Conservation (phyloP, 2,113 vertebrate genomes). For the Seriola dumerili region DNA sequence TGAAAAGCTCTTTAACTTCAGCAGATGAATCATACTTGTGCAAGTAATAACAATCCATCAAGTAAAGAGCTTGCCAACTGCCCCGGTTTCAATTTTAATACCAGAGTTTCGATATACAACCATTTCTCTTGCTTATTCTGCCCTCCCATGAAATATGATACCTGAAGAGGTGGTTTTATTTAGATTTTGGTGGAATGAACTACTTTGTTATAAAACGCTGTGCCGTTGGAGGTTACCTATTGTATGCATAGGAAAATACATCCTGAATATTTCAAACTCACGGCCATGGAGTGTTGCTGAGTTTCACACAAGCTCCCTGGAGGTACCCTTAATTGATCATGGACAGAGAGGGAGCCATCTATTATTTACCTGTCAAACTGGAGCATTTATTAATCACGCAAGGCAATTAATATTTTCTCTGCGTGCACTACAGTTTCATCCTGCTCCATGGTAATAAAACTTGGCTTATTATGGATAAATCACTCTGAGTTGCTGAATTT, state of each 20-base stretch:
- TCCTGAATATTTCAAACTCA: slow-evolving; percentile 37
- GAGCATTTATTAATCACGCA: slow-evolving; percentile 50
- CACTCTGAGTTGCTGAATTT: slow-evolving; percentile 16
- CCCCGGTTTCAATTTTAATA: slow-evolving; percentile 71
- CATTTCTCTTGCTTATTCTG: slow-evolving; percentile 70
- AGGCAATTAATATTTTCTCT: slow-evolving; percentile 55
- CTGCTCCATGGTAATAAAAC: slow-evolving; percentile 30
- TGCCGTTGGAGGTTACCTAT: slow-evolving; percentile 2
- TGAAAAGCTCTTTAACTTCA: slow-evolving; percentile 78
- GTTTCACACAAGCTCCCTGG: slow-evolving; percentile 22
- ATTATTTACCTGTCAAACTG: slow-evolving; percentile 53
- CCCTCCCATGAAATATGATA: slow-evolving; percentile 49
- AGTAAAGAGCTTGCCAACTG: slow-evolving; percentile 67
- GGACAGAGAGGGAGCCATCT: slow-evolving; percentile 27
- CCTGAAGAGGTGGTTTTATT: slow-evolving; percentile 49
- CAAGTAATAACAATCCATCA: slow-evolving; percentile 79
- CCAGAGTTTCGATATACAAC: slow-evolving; percentile 61
- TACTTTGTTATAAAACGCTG: slow-evolving; percentile 38
- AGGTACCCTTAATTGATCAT: slow-evolving; percentile 46
- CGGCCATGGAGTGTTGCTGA: background rate
- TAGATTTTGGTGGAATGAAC: slow-evolving; percentile 23
- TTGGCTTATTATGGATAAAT: slow-evolving; percentile 31
- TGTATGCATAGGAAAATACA: slow-evolving; percentile 32
- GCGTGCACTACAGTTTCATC: slow-evolving; percentile 3
- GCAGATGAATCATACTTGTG: slow-evolving; percentile 71